Base-by-base conservation (phyloP, 2,888 invertebrate species). In the Eupithecia abbreviata region DNA sequence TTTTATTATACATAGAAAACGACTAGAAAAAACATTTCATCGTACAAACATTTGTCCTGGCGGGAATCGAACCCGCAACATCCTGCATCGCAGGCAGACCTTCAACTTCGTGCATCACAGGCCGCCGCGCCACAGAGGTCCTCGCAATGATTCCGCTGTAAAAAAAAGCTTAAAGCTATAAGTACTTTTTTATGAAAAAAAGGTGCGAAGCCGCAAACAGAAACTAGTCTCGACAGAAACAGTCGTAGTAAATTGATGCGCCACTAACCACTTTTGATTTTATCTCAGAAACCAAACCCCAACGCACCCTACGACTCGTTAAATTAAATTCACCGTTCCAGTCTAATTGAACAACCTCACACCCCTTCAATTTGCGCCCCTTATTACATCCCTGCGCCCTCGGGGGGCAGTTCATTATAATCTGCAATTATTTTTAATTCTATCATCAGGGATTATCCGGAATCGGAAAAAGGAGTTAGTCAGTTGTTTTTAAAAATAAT, bases 391-490 rank as follows among this genome's bases (percentile, higher is more conserved):
- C 55, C 67, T 66, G 41, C 66, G 2, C 68, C 74, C 67, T 13
- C 30, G 10, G 9, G 71, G 77, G 74, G 51, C 69, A 65, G 15
- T 69, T 77, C 69, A 66, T 74, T 74, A 77, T 77, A 77, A 71
- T 75, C 69, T 58, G 72, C 77, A 77, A 77, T 77, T 77, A 75
- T 77, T 77, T 77, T 75, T 77, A 73, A 77, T 77, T 73, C 65
- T 42, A 30, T 75, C 75, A 66, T 74, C 55, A 72, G 30, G 66
- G 55, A 13, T 47, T 30, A 30, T 9, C 55, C 7, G n/a, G 18
- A 5, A 13, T 58, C n/a, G 13, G n/a, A 7, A 55, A 30, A 13
- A 55, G 6, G 15, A 55, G 6, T n/a, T n/a, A 4, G 51, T 51
- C 1, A 15, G 15, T 51, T 49, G 13, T 49, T 49, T 49, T 49